Percentiles rank a stretch among this genome's conserved stretches.
Evolutionary conservation across 2,797 vertebrate species (phyloP).

Genomic region (Dryobates pubescens): DNA sequence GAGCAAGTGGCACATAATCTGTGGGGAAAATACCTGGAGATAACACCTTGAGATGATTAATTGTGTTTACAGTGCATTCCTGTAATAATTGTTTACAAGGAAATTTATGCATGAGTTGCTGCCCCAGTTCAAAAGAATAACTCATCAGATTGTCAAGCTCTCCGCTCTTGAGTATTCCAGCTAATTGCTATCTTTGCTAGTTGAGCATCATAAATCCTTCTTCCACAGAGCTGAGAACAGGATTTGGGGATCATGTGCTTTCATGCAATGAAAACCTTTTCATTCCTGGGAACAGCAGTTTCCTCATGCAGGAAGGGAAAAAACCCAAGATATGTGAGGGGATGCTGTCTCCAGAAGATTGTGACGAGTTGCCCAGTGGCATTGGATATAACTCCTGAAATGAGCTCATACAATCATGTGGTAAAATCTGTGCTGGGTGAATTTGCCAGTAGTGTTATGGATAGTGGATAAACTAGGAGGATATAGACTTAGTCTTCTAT

Average conservation of each 20-base stretch:
- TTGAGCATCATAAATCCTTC: conserved; percentile 54
- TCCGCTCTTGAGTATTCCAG: conserved; percentile 66
- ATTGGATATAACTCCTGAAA: neutral
- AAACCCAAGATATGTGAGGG: neutral
- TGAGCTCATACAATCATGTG: neutral
- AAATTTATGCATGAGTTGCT: conserved; percentile 73
- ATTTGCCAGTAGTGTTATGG: neutral
- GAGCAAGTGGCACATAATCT: conserved; percentile 62
- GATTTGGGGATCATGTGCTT: conserved; percentile 47
- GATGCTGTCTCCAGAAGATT: neutral
- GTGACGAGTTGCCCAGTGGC: neutral
- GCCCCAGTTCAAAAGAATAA: conserved; percentile 73
- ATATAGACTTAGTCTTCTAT: neutral
- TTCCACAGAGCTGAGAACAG: conserved; percentile 43
- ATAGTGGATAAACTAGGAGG: neutral
- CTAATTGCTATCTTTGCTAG: conserved; percentile 71
- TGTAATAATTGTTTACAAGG: conserved; percentile 76
- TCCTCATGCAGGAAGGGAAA: neutral
- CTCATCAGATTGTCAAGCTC: conserved; percentile 72
- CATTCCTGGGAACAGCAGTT: conserved; percentile 10
- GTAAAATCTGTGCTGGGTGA: neutral
- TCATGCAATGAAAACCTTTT: conserved; percentile 14
- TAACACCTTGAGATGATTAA: conserved; percentile 75
- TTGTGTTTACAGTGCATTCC: conserved; percentile 72
- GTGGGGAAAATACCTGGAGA: conserved; percentile 72